Evolutionary conservation across 2,113 vertebrate genomes (phyloP).

Genomic region (Entelurus aequoreus): DNA sequence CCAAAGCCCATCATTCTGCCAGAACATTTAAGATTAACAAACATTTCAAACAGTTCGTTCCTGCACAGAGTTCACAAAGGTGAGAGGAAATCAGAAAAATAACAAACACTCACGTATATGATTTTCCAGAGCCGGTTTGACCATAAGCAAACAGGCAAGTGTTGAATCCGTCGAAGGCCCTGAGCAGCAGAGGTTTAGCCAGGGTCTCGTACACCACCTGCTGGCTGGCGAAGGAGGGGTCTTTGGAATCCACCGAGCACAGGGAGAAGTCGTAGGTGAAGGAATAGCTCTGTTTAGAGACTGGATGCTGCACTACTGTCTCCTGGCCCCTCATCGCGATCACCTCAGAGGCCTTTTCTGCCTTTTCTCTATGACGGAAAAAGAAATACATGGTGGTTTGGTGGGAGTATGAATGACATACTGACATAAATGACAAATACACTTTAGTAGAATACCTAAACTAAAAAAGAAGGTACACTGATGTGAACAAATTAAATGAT

Average conservation of each 20-base stretch:
- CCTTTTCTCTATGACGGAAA: conserved; percentile 75
- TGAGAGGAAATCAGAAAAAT: neutral
- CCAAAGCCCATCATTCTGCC: conserved; percentile 94
- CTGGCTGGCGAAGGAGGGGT: conserved; percentile 79
- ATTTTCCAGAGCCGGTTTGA: conserved; percentile 96
- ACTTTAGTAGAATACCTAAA: no score
- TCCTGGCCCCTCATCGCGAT: conserved; percentile 81
- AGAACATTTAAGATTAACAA: neutral
- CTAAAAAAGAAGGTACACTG: no score
- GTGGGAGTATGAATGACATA: no score
- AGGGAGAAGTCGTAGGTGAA: conserved; percentile 86
- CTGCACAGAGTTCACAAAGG: neutral
- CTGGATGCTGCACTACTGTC: conserved; percentile 76
- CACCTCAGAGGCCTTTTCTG: conserved; percentile 72
- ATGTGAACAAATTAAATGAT: no score
- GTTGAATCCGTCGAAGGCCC: conserved; percentile 91
- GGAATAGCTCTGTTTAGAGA: conserved; percentile 76
- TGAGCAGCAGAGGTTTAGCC: conserved; percentile 80
- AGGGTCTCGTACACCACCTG: conserved; percentile 77
- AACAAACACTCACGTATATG: conserved; percentile 83
- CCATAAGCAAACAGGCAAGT: conserved; percentile 94
- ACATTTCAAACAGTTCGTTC: neutral
- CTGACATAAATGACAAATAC: no score
- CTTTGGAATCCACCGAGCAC: conserved; percentile 80
- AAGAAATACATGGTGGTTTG: neutral